These are phyloP conservation scores for Luperina testacea DNA, from an alignment of 2,888 invertebrate species.

Conservation along the genomic window DNA sequence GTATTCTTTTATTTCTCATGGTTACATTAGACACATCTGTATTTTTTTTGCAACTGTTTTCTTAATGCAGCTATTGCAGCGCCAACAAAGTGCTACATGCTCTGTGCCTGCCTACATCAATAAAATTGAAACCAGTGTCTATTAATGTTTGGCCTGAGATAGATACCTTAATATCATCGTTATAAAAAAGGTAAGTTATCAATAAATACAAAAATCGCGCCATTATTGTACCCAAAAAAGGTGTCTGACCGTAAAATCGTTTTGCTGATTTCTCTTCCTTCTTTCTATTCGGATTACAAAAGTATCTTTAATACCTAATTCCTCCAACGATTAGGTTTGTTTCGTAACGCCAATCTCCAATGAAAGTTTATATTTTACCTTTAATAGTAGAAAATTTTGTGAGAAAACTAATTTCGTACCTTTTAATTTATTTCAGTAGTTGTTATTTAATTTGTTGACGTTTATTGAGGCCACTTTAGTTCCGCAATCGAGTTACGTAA, in stretches of 20 bases:
- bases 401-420: slow-evolving; percentile 54
- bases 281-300: slow-evolving; percentile 33
- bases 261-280: slow-evolving; percentile 51
- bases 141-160: background rate
- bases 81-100: too few relatives aligned
- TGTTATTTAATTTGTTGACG: slow-evolving; percentile 48
- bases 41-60: too few relatives aligned
- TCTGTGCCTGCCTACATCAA: too few relatives aligned
- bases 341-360: slow-evolving; percentile 55
- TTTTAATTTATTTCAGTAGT: slow-evolving; percentile 42
- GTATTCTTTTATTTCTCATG: too few relatives aligned
- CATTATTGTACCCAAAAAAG: slow-evolving; percentile 12
- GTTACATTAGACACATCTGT: too few relatives aligned
- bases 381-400: slow-evolving; percentile 45
- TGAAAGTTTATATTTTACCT: slow-evolving; percentile 47
- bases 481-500: slow-evolving; percentile 48
- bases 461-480: slow-evolving; percentile 46
- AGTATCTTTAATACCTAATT: slow-evolving; percentile 45
- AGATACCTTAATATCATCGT: background rate
- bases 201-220: background rate
- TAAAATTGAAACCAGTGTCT: background rate
- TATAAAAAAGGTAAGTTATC: background rate
- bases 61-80: too few relatives aligned
- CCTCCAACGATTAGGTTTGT: slow-evolving; percentile 36
- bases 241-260: slow-evolving; percentile 26